Percentiles rank a stretch among this genome's conserved stretches.
Conservation (phyloP, 1,140 invertebrate species). For the silkworm (Bombyx mori) region ASM3026992v2 NC_085116.1:17698001-17698500, state of each 20-base stretch:
- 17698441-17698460: constrained; percentile 20
- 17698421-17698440: constrained; percentile 14
- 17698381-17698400: constrained; percentile 17
- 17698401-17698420: constrained; percentile 13
- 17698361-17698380: constrained; percentile 20
- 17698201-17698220: constrained; percentile 13
- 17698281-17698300: constrained; percentile 9
- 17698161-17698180: constrained; percentile 17
- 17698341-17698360: not conserved
- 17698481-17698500: constrained; percentile 13
- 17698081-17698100: constrained; percentile 14
- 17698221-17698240: constrained; percentile 16
- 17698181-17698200: constrained; percentile 13
- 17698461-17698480: constrained; percentile 23
- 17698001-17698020: constrained; percentile 13
- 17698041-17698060: constrained; percentile 15
- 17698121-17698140: constrained; percentile 19
- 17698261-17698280: constrained; percentile 9
- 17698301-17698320: not conserved
- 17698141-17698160: constrained; percentile 15
- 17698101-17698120: constrained; percentile 6
- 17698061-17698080: constrained; percentile 11
- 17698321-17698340: not conserved
- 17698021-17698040: constrained; percentile 13
- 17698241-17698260: constrained; percentile 14